A percentile compares a stretch with the other conserved stretches of the same genome.
phyloP scores from a whole-genome alignment of 2,797 vertebrate species.

The Anolis apletophallus region DNA sequence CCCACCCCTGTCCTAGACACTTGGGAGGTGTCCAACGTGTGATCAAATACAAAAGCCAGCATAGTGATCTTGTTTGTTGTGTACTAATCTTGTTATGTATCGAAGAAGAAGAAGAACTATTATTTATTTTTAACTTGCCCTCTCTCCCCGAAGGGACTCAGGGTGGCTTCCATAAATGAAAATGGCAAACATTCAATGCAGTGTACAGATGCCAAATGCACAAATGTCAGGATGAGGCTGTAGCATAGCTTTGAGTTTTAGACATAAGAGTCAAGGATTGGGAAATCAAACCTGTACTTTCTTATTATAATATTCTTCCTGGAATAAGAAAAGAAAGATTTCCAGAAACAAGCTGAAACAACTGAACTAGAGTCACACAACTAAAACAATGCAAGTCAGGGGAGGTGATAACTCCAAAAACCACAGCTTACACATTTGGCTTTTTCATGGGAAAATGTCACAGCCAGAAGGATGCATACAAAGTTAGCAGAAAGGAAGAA shows the following conservation, averaged over 20 bases:
- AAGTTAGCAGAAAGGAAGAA: constrained; percentile 56
- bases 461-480: constrained; percentile 56
- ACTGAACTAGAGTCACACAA: constrained; percentile 23
- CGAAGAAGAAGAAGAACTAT: too few species aligned
- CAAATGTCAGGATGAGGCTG: background rate
- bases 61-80: too few species aligned
- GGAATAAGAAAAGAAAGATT: constrained; percentile 37
- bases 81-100: too few species aligned
- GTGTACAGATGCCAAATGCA: too few species aligned
- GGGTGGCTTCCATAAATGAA: too few species aligned
- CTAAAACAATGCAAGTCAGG: constrained; percentile 56
- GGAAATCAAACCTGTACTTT: constrained; percentile 30
- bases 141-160: too few species aligned
- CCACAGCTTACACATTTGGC: constrained; percentile 30
- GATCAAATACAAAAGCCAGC: too few species aligned
- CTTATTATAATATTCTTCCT: background rate
- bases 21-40: too few species aligned
- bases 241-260: constrained; percentile 59
- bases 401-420: constrained; percentile 56
- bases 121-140: too few species aligned
- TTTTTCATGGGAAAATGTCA: constrained; percentile 68
- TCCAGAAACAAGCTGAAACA: background rate
- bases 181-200: too few species aligned
- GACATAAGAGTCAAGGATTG: constrained; percentile 33
- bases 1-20: too few species aligned